Percentiles rank a stretch among this genome's conserved stretches.
phyloP scores from a whole-genome alignment of 2,113 vertebrate species.

The Mesembrinibis cayennensis region DNA sequence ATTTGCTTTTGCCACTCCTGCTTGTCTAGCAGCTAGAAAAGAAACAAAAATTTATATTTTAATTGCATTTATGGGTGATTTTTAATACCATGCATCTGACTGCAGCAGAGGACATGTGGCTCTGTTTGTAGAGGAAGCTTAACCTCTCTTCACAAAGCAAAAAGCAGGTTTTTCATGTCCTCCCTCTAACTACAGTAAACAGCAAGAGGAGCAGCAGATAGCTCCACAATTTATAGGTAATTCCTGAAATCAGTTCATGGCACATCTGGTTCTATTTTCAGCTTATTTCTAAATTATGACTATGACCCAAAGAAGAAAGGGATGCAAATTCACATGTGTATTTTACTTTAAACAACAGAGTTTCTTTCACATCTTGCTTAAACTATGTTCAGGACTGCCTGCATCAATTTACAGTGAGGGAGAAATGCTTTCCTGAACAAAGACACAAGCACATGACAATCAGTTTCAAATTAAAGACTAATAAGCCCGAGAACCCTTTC shows the following conservation, averaged over 20 bases:
- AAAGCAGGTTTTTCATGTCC: neutral
- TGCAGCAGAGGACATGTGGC: too few species aligned
- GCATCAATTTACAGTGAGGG: neutral
- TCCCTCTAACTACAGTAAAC: neutral
- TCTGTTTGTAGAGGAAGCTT: too few species aligned
- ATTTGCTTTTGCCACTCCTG: too few species aligned
- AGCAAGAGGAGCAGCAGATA: neutral
- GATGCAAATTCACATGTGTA: neutral
- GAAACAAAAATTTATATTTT: too few species aligned
- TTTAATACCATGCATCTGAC: too few species aligned
- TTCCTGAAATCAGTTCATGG: neutral
- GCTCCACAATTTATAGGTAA: neutral
- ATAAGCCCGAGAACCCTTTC: neutral
- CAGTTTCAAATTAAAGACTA: neutral
- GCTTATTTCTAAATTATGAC: neutral
- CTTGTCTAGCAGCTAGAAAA: too few species aligned
- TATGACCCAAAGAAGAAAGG: neutral
- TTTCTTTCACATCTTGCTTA: neutral
- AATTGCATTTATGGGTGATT: too few species aligned
- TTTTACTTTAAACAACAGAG: neutral
- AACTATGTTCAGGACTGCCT: neutral
- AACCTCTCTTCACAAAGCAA: neutral
- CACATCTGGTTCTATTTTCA: conserved; percentile 3
- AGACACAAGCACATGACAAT: neutral
- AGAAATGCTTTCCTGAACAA: neutral